Conservation (phyloP, 2,113 vertebrate genomes). For the human region DNA sequence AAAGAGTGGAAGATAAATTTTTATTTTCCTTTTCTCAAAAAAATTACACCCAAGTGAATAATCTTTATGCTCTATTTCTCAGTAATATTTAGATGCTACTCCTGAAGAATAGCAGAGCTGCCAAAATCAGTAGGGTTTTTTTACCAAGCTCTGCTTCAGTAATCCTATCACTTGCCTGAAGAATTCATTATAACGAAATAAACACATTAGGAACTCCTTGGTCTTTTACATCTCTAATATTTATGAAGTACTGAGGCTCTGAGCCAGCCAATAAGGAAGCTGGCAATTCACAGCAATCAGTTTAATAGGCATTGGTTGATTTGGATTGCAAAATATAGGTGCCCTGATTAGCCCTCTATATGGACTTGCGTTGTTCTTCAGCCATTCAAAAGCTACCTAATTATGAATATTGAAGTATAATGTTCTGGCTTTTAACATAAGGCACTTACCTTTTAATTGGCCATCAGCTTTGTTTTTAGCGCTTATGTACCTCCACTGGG, state of each 20-base stretch:
- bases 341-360: neutral
- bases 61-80: neutral
- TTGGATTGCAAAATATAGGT: neutral
- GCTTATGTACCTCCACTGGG: neutral
- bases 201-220: slow-evolving; percentile 44
- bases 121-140: neutral
- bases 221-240: slow-evolving; percentile 36
- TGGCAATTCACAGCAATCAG: neutral
- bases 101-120: neutral
- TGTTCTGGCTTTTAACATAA: slow-evolving; percentile 39
- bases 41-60: neutral
- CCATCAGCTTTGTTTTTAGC: slow-evolving; percentile 51
- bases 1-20: neutral
- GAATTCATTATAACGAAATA: slow-evolving; percentile 55
- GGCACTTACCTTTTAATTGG: slow-evolving; percentile 43
- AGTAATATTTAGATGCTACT: neutral
- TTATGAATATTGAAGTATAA: slow-evolving; percentile 3
- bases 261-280: neutral
- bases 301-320: neutral
- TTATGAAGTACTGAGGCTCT: slow-evolving; percentile 16
- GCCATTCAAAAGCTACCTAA: slow-evolving; percentile 18
- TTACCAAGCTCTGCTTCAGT: slow-evolving; percentile 1
- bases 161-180: slow-evolving; percentile 42
- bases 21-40: slow-evolving; percentile 23
- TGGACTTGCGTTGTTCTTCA: neutral